Percentiles rank a stretch among this genome's conserved stretches.
These are phyloP conservation scores for Addax nasomaculatus DNA, from an alignment of 2,113 vertebrate genomes.

Conservation along the genomic window DNA sequence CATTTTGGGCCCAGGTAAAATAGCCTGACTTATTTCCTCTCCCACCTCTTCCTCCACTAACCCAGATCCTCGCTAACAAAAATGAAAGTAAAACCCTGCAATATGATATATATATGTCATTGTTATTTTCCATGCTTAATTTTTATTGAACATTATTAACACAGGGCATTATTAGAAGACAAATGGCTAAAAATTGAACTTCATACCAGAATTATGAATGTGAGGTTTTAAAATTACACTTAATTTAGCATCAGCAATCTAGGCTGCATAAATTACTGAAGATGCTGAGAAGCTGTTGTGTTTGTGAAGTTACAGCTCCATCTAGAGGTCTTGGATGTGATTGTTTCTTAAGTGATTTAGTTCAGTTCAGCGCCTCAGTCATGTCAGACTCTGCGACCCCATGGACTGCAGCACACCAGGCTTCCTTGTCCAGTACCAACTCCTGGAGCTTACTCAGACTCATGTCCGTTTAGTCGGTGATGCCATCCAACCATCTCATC, in stretches of 20 bases:
- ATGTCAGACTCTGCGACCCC: neutral
- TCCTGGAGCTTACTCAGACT: neutral
- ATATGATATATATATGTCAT: neutral
- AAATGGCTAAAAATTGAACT: neutral
- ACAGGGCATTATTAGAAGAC: neutral
- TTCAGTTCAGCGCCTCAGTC: neutral
- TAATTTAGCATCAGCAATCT: neutral
- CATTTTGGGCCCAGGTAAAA: conserved; percentile 88
- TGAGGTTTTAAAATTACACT: neutral
- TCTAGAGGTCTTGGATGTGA: conserved; percentile 53
- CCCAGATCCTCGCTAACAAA: neutral
- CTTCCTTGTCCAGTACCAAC: neutral
- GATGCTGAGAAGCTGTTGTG: neutral
- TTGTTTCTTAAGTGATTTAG: conserved; percentile 21
- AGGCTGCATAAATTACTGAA: neutral
- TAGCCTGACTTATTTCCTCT: neutral
- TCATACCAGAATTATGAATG: neutral
- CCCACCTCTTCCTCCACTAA: neutral
- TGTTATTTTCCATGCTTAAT: neutral
- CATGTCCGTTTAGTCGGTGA: neutral
- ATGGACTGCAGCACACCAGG: neutral
- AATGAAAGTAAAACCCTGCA: neutral
- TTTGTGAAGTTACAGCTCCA: conserved; percentile 57
- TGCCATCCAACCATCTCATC: neutral
- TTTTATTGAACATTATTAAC: neutral